Conservation (phyloP, 2,797 vertebrate genomes). For the Cuniculus paca region DNA sequence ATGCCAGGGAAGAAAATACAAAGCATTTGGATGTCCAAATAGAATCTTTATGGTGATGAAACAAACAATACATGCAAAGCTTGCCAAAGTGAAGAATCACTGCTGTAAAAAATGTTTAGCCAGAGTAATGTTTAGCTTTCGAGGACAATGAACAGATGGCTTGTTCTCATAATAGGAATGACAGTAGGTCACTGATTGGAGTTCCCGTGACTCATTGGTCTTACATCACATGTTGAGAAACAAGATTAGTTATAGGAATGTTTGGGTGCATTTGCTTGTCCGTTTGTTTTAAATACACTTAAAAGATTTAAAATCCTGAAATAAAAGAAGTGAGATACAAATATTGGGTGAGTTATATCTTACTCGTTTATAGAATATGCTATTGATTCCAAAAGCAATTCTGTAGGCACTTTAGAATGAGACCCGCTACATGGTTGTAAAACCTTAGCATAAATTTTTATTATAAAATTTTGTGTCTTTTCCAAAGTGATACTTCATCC, state of each 20-base stretch:
- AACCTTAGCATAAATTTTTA: constrained; percentile 66
- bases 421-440: constrained; percentile 44
- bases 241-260: not conserved
- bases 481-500: constrained; percentile 70
- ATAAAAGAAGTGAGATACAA: constrained; percentile 64
- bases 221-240: constrained; percentile 52
- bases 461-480: constrained; percentile 55
- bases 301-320: constrained; percentile 60
- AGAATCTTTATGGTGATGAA: constrained; percentile 74
- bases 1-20: constrained; percentile 66
- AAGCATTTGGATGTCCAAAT: constrained; percentile 69
- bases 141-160: constrained; percentile 68
- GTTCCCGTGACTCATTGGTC: constrained; percentile 42
- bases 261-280: constrained; percentile 56
- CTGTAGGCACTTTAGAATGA: constrained; percentile 41
- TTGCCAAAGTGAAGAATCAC: constrained; percentile 64
- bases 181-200: not conserved
- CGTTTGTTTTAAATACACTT: constrained; percentile 49
- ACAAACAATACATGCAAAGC: constrained; percentile 28
- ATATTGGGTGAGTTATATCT: constrained; percentile 49
- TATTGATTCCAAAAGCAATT: constrained; percentile 63
- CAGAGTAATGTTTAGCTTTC: constrained; percentile 67
- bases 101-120: constrained; percentile 51
- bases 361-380: constrained; percentile 42
- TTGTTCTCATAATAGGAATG: constrained; percentile 27